Conservation (phyloP, 2,113 vertebrate species). For the Polypterus bichir region DNA sequence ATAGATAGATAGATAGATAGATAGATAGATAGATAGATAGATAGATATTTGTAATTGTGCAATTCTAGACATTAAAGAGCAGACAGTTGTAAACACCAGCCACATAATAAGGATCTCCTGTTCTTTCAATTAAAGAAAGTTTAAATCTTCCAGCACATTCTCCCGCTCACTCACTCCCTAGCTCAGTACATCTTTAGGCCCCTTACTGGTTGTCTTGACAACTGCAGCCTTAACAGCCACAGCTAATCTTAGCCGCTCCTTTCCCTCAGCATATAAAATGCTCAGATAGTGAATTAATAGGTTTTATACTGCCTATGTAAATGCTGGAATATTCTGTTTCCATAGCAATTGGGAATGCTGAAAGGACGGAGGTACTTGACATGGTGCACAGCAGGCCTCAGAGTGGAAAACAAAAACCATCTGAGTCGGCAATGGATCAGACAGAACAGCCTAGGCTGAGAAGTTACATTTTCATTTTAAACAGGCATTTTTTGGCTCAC, state of each 20-base stretch:
- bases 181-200: slow-evolving; percentile 50
- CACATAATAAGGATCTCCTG: slow-evolving; percentile 51
- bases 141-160: slow-evolving; percentile 56
- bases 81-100: too few species aligned
- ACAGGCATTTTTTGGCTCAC: too few species aligned
- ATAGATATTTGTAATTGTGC: too few species aligned
- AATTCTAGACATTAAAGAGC: too few species aligned
- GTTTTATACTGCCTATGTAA: slow-evolving; percentile 57
- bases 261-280: slow-evolving; percentile 41
- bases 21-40: too few species aligned
- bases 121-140: slow-evolving; percentile 66
- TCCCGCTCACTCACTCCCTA: slow-evolving; percentile 17
- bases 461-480: too few species aligned
- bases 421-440: neutral
- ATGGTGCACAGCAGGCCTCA: slow-evolving; percentile 60
- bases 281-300: slow-evolving; percentile 53
- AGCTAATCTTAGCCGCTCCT: slow-evolving; percentile 40
- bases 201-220: slow-evolving; percentile 62
- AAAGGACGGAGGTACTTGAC: slow-evolving; percentile 59
- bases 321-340: slow-evolving; percentile 64
- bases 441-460: too few species aligned
- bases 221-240: slow-evolving; percentile 47
- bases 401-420: slow-evolving; percentile 31
- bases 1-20: too few species aligned
- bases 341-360: slow-evolving; percentile 62